These are phyloP conservation scores for Scopus umbretta DNA, from an alignment of 2,113 vertebrate genomes.

Conservation along the genomic window DNA sequence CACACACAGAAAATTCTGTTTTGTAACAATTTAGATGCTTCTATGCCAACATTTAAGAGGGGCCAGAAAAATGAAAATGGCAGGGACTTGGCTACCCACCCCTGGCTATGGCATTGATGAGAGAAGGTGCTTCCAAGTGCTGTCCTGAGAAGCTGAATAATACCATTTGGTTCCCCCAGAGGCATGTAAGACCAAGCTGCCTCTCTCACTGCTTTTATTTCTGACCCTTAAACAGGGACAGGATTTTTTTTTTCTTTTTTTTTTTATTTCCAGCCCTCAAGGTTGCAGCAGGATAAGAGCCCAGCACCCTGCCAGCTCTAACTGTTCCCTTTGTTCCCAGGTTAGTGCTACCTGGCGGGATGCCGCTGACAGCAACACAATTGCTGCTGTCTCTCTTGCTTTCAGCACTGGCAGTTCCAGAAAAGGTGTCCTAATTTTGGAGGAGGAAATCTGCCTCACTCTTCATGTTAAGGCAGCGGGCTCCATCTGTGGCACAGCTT, in stretches of 20 bases:
- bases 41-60: not conserved
- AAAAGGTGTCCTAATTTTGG: conserved; percentile 39
- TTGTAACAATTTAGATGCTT: not conserved
- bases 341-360: conserved; percentile 47
- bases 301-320: conserved; percentile 32
- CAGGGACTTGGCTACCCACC: not conserved
- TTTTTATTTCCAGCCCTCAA: not conserved
- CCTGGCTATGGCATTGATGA: not conserved
- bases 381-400: conserved; percentile 33
- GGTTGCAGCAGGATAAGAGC: conserved; percentile 16
- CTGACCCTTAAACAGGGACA: conserved; percentile 1
- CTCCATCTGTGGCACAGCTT: not conserved
- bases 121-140: not conserved
- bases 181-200: not conserved
- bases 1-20: not conserved
- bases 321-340: conserved; percentile 39
- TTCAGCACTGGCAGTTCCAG: conserved; percentile 11
- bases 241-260: not conserved
- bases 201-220: not conserved
- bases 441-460: conserved; percentile 22
- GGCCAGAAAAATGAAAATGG: not conserved
- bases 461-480: not conserved
- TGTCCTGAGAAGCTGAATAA: not conserved
- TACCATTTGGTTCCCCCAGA: not conserved
- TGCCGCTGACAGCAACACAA: conserved; percentile 17